Evolutionary conservation across 1,140 invertebrate species (phyloP), one percentile per base, ranked within the genome.

Genomic region (Drosophila pectinifera): DNA sequence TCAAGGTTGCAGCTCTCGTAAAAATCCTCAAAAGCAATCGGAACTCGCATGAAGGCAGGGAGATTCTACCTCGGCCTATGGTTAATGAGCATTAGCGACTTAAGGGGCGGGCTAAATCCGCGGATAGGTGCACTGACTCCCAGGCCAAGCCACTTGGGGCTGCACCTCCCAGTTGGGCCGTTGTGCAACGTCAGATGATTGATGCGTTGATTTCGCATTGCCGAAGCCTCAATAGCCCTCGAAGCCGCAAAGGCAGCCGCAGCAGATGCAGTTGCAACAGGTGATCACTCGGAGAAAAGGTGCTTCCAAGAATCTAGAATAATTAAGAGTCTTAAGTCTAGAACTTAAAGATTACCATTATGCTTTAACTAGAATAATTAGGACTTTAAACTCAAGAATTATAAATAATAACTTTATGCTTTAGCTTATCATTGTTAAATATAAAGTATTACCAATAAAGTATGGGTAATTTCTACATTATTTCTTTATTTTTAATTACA

Each of bases 161-260:
- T 74, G 58, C 70, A 56, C 41, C 58, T 38, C 31, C 26, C 58
- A 45, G 38, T 20, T 45, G n/a, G n/a, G n/a, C n/a, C n/a, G 38
- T 88, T 86, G 84, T 78, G 84, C 63, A 86, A 86, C 45, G n/a
- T n/a, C 42, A 48, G 48, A 73, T 86, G 83, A 86, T 83, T 86
- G 83, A 86, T 86, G 78, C 74, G 82, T 75, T 78, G 69, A 81
- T 81, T 85, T 86, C 63, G 73, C 73, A 53, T 45, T 84, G 73
- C 51, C 48, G 59, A 62, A 73, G 81, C 57, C 69, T 86, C 83
- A 86, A 86, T 54, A 72, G 83, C 82, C 85, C 82, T 86, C 72
- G 34, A 88, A 86, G 63, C 59, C 78, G 69, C 73, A 82, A 73
- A 62, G 49, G 38, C 54, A 57, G 39, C 13, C 42, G 26, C 22